Percentiles rank a stretch among this genome's conserved stretches.
These are phyloP conservation scores for Caenorhabditis angaria DNA, from an alignment of 2,888 invertebrate species.

Conservation along the genomic window DNA sequence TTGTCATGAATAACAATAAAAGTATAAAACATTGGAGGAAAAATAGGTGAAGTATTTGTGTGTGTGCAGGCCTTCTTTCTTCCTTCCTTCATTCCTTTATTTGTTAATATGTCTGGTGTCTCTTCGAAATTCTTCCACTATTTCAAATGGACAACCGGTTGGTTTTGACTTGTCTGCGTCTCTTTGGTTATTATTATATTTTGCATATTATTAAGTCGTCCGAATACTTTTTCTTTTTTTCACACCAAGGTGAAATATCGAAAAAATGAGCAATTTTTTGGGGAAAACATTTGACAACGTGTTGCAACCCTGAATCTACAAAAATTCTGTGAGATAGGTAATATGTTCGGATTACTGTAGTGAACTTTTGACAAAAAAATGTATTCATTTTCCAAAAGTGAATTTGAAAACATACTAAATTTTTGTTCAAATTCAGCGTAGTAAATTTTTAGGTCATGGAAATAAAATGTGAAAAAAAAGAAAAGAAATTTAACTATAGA, in stretches of 20 bases:
- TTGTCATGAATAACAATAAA: background rate
- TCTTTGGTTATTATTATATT: background rate
- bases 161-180: constrained; percentile 2
- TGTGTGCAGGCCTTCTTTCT: background rate
- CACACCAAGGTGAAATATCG: background rate
- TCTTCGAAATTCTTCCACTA: background rate
- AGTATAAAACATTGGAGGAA: background rate
- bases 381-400: no score
- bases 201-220: background rate
- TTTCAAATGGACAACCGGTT: background rate
- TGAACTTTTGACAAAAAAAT: no score
- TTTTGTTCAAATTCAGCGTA: no score
- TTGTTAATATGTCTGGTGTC: constrained; percentile 2
- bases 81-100: background rate
- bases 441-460: no score
- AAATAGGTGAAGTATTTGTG: constrained; percentile 4
- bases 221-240: background rate
- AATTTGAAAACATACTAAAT: no score
- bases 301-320: no score
- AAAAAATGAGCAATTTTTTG: no score
- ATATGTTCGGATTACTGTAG: no score
- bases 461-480: no score
- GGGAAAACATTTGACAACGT: no score
- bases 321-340: no score
- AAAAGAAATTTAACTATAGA: no score